Conservation (phyloP, 2,797 vertebrate genomes). For the Acanthopagrus latus region DNA sequence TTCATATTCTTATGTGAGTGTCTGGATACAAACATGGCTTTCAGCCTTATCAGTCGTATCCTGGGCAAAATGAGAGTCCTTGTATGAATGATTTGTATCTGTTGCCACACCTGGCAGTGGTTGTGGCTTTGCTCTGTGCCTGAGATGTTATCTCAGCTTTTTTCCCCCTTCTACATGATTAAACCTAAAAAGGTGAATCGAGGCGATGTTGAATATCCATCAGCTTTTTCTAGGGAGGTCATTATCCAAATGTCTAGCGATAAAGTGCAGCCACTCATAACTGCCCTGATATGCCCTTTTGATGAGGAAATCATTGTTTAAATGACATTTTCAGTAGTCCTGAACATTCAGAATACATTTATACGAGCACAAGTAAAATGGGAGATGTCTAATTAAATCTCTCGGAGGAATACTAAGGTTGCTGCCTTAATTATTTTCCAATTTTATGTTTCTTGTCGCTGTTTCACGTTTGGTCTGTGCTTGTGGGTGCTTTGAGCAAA, state of each 20-base stretch:
- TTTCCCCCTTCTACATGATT: conserved; percentile 58
- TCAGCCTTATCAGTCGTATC: conserved; percentile 14
- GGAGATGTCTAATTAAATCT: not conserved
- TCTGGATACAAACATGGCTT: not conserved
- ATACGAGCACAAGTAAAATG: not conserved
- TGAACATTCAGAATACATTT: not conserved
- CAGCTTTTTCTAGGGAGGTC: conserved; percentile 48
- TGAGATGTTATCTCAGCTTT: conserved; percentile 64
- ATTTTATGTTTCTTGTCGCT: not conserved
- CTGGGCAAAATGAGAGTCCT: conserved; percentile 17
- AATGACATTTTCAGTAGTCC: not conserved
- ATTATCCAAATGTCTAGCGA: conserved; percentile 50
- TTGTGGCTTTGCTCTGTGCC: conserved; percentile 10
- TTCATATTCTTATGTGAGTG: not conserved
- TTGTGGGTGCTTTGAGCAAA: not conserved
- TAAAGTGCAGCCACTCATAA: conserved; percentile 22
- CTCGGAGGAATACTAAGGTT: conserved; percentile 10
- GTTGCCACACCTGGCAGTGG: conserved; percentile 8
- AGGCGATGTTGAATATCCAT: conserved; percentile 68
- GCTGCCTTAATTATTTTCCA: not conserved
- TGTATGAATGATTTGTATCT: conserved; percentile 45
- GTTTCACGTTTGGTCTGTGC: not conserved
- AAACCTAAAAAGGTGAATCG: conserved; percentile 60
- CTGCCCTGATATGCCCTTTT: conserved; percentile 1
- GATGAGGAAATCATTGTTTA: not conserved